These are phyloP conservation scores for Caerostris darwini DNA, from an alignment of 1,140 invertebrate species.

Conservation along the genomic window DNA sequence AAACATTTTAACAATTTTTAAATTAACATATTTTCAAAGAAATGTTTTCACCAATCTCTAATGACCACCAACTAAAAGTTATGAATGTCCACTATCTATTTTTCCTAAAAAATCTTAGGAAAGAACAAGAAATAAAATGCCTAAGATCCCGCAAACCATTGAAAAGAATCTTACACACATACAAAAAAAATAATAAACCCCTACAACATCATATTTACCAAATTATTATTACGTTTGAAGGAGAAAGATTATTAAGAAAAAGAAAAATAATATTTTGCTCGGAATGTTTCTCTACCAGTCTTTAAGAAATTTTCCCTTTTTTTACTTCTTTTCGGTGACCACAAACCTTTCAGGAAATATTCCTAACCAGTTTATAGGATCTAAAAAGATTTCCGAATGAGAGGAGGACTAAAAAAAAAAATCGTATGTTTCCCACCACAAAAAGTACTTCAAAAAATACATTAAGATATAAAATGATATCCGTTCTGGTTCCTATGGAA, in stretches of 20 bases:
- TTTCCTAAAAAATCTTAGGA: no score
- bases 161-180: background rate
- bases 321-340: background rate
- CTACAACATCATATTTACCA: background rate
- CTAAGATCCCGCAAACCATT: background rate
- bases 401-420: constrained; percentile 18
- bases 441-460: constrained; percentile 65
- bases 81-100: no score
- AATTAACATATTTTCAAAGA: no score
- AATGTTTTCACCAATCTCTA: no score
- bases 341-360: constrained; percentile 61
- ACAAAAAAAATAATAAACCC: background rate
- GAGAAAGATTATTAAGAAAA: background rate
- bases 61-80: no score
- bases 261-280: constrained; percentile 22
- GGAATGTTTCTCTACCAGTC: background rate
- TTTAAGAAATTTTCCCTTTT: constrained; percentile 18
- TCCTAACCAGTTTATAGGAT: constrained; percentile 65
- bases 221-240: constrained; percentile 8
- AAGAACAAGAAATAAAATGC: no score
- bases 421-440: constrained; percentile 3
- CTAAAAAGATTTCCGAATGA: constrained; percentile 68
- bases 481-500: constrained; percentile 12
- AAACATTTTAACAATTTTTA: no score
- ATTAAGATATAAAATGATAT: constrained; percentile 63